Percentiles rank a stretch among this genome's conserved stretches.
phyloP scores from a whole-genome alignment of 2,113 vertebrate genomes.

The Lepisosteus osseus region DNA sequence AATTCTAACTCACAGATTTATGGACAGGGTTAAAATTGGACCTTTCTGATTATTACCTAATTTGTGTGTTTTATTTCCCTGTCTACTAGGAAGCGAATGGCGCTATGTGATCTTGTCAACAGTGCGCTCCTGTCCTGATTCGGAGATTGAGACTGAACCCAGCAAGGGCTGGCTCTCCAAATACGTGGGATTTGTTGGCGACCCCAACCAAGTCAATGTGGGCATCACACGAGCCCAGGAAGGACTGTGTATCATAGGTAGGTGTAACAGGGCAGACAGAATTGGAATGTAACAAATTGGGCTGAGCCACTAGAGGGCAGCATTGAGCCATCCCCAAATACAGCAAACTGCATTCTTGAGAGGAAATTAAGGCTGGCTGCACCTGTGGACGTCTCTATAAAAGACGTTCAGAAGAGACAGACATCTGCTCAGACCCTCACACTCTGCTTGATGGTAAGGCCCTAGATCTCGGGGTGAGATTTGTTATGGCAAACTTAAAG shows the following conservation, averaged over 20 bases:
- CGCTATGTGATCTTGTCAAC: conserved; percentile 82
- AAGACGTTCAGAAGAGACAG: too few species aligned
- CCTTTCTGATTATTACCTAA: background rate
- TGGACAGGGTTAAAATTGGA: background rate
- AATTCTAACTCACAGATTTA: too few species aligned
- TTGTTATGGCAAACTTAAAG: too few species aligned
- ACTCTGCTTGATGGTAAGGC: too few species aligned
- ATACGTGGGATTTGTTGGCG: conserved; percentile 73
- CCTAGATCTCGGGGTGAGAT: too few species aligned
- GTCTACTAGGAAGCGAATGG: conserved; percentile 82
- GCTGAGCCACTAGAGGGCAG: too few species aligned
- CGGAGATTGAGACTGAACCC: conserved; percentile 52
- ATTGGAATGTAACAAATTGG: background rate
- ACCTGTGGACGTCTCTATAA: background rate
- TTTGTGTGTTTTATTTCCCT: background rate
- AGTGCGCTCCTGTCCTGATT: conserved; percentile 66
- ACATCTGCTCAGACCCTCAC: too few species aligned
- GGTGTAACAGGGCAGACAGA: conserved; percentile 28
- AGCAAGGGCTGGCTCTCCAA: conserved; percentile 69
- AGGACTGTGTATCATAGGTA: conserved; percentile 86
- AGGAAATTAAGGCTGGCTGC: background rate
- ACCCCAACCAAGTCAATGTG: conserved; percentile 85
- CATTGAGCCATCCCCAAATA: too few species aligned
- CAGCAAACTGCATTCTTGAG: too few species aligned
- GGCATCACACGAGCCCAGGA: conserved; percentile 83